These are phyloP conservation scores for Spialia ferax DNA, from an alignment of 2,888 invertebrate species.

Conservation along the genomic window DNA sequence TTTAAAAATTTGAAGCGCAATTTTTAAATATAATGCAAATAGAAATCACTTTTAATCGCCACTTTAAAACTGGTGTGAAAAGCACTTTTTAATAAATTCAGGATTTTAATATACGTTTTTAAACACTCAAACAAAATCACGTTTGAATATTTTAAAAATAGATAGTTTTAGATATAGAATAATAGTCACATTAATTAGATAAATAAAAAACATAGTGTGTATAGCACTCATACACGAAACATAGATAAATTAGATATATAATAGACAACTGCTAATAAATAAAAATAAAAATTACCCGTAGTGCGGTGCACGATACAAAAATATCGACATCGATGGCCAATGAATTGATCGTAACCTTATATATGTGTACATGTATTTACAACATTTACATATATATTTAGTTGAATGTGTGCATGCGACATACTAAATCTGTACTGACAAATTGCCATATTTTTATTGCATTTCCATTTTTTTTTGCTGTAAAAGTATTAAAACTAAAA, in stretches of 20 bases:
- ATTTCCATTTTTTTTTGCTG: neutral
- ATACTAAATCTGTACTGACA: neutral
- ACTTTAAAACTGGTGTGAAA: constrained; percentile 51
- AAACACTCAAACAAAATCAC: constrained; percentile 11
- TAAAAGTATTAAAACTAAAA: neutral
- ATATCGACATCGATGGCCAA: constrained; percentile 15
- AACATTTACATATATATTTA: constrained; percentile 16
- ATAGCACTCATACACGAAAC: constrained; percentile 16
- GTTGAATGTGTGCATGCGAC: constrained; percentile 22
- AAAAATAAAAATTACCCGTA: constrained; percentile 20
- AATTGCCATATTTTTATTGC: constrained; percentile 12
- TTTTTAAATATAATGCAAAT: constrained; percentile 14
- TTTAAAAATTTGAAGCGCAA: constrained; percentile 40
- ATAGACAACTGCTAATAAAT: neutral
- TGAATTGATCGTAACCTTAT: neutral
- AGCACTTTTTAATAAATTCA: constrained; percentile 18
- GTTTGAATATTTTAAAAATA: constrained; percentile 8
- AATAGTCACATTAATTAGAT: constrained; percentile 24
- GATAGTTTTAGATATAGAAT: constrained; percentile 29
- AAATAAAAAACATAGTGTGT: constrained; percentile 2
- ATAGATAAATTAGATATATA: constrained; percentile 28
- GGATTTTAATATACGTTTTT: constrained; percentile 10
- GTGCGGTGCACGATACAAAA: constrained; percentile 34
- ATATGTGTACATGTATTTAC: neutral
- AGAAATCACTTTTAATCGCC: constrained; percentile 46